Conservation (phyloP, 1,140 invertebrate species). For the Eumeta japonica region DNA sequence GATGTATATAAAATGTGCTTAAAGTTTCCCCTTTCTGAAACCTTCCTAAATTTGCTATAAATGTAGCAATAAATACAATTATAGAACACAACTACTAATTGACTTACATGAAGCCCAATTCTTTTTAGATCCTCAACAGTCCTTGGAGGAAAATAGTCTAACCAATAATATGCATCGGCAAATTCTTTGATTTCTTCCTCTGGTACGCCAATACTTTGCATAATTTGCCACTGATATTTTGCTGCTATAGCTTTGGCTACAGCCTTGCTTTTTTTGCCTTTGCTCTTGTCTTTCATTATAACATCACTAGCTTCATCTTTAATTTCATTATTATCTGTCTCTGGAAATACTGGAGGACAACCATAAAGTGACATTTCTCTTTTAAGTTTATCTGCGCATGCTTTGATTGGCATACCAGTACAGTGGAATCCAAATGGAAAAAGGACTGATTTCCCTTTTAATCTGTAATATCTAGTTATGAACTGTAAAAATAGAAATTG, state of each 20-base stretch:
- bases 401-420: slow-evolving; percentile 96
- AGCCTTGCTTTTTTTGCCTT: slow-evolving; percentile 99
- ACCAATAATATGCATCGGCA: slow-evolving; percentile 89
- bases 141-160: slow-evolving; percentile 93
- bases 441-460: slow-evolving; percentile 88
- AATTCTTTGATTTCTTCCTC: slow-evolving; percentile 94
- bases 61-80: no score
- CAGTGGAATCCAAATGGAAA: slow-evolving; percentile 99
- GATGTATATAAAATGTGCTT: no score
- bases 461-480: slow-evolving; percentile 83
- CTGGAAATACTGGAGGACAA: slow-evolving; percentile 89
- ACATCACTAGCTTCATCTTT: slow-evolving; percentile 60
- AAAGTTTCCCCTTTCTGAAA: no score
- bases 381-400: slow-evolving; percentile 96
- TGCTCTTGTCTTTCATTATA: slow-evolving; percentile 89
- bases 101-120: slow-evolving; percentile 85
- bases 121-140: slow-evolving; percentile 82
- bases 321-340: slow-evolving; percentile 48
- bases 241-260: slow-evolving; percentile 84
- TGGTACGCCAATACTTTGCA: slow-evolving; percentile 86
- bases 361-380: slow-evolving; percentile 92
- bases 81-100: no score
- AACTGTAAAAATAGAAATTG: slow-evolving; percentile 64
- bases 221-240: slow-evolving; percentile 99
- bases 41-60: no score